Base-by-base conservation (phyloP, 2,888 invertebrate genomes). In the Zaprionus lineosus region DNA sequence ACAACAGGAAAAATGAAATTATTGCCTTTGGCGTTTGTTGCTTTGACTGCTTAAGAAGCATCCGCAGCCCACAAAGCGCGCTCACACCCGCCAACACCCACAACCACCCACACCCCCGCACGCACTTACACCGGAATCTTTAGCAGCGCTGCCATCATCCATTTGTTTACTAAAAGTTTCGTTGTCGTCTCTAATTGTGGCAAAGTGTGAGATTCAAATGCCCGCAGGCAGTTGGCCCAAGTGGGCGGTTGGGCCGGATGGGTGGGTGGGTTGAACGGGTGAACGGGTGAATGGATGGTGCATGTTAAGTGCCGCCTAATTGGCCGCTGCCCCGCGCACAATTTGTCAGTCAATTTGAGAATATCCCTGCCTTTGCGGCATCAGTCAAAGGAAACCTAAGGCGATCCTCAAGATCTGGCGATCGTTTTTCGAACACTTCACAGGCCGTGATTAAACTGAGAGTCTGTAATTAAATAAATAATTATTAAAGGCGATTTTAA, bases 171-270 rank as follows among this genome's bases (percentile, higher is more conserved):
- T 75, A 72, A 79, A 66, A 79, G 69, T 79, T 83, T 76, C 58
- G 50, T 65, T 78, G 84, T 70, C 65, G 64, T 83, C 71, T 65
- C 59, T 71, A 77, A 77, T 77, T 77, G 79, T 18, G 65, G 44
- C 72, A 47, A 84, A 63, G 82, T 81, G 79, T 79, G 74, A 84
- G 84, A 66, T 71, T 77, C 74, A 84, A 78, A 76, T 81, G 78
- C 81, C 77, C 19, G 46, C 53, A 73, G 83, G 60, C 28, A 79
- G 55, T 63, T 78, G 69, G n/a, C n/a, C n/a, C n/a, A n/a, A n/a
- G n/a, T 66, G 63, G 75, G 58, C 59, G 51, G 41, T 53, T n/a
- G n/a, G n/a, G n/a, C n/a, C n/a, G n/a, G n/a, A n/a, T 57, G 47
- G 39, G 44, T 24, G 2, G 14, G 47, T 43, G 36, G 24, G 2